Evolutionary conservation across 2,113 vertebrate species (phyloP).

Genomic region (Pycnonotus jocosus): DNA sequence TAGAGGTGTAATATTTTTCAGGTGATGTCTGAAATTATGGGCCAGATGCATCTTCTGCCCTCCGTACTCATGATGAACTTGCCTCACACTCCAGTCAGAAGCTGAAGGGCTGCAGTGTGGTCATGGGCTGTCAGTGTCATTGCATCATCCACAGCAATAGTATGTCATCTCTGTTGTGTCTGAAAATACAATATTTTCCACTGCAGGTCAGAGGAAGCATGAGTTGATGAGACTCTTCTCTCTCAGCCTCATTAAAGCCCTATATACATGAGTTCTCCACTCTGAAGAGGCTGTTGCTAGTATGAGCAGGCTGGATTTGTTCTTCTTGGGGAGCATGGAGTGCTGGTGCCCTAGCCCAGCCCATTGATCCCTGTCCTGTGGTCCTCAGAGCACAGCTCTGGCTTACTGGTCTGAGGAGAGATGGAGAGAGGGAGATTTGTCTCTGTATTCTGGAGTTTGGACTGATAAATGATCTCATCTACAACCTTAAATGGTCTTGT

Average conservation of each 20-base stretch:
- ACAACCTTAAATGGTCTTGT: conserved; percentile 42
- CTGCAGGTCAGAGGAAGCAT: neutral
- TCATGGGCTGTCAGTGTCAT: neutral
- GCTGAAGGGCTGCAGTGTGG: fast-evolving
- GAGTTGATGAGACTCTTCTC: neutral
- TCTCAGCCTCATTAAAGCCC: neutral
- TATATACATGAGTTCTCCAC: neutral
- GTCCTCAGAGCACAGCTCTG: neutral
- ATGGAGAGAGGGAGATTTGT: neutral
- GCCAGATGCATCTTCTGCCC: neutral
- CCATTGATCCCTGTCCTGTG: neutral
- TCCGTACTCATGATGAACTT: neutral
- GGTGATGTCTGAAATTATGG: neutral
- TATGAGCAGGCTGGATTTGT: neutral
- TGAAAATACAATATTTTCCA: neutral
- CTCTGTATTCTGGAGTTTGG: neutral
- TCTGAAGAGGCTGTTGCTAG: neutral
- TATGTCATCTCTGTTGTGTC: neutral
- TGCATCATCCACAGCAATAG: neutral
- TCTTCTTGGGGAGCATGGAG: neutral
- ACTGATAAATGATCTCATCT: conserved; percentile 64
- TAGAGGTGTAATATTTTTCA: neutral
- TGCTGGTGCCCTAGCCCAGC: neutral
- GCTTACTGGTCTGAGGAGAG: neutral
- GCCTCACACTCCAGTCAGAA: neutral